Evolutionary conservation across 2,797 vertebrate species (phyloP).

Genomic region (Rhinoraja longicauda): DNA sequence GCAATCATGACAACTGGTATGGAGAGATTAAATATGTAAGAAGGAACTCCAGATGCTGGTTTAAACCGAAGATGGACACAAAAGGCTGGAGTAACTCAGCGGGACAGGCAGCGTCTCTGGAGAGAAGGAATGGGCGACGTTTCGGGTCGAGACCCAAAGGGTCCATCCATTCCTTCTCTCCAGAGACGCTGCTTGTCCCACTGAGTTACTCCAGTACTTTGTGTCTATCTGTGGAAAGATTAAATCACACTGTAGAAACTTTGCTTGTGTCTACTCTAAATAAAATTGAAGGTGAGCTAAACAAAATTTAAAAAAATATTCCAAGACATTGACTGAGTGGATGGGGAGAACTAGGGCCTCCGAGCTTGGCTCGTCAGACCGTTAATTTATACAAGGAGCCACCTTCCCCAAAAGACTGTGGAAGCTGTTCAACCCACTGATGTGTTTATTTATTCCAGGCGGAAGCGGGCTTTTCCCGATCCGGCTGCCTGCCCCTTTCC

Average conservation of each 20-base stretch:
- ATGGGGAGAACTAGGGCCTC: background rate
- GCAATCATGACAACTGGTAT: background rate
- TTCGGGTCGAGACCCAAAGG: too few relatives aligned
- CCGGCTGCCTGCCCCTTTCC: too few relatives aligned
- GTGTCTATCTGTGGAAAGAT: background rate
- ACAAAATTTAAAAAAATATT: background rate
- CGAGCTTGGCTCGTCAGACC: background rate
- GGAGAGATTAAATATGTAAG: background rate
- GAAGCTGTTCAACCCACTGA: too few relatives aligned
- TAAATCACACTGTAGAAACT: background rate
- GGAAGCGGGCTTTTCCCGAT: too few relatives aligned
- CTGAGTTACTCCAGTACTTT: too few relatives aligned
- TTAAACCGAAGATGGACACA: too few relatives aligned
- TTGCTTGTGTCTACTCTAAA: background rate
- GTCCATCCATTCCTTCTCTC: too few relatives aligned
- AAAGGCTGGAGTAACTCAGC: too few relatives aligned
- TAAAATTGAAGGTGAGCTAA: background rate
- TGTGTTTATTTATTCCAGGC: background rate
- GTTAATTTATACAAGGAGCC: background rate
- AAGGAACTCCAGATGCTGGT: too few relatives aligned
- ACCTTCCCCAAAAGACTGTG: background rate
- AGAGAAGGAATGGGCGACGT: too few relatives aligned
- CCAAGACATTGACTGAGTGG: background rate
- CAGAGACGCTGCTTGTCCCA: too few relatives aligned
- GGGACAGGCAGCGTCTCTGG: too few relatives aligned